These are phyloP conservation scores for Drosophila cognata DNA, from an alignment of 2,888 invertebrate genomes.

Conservation along the genomic window DNA sequence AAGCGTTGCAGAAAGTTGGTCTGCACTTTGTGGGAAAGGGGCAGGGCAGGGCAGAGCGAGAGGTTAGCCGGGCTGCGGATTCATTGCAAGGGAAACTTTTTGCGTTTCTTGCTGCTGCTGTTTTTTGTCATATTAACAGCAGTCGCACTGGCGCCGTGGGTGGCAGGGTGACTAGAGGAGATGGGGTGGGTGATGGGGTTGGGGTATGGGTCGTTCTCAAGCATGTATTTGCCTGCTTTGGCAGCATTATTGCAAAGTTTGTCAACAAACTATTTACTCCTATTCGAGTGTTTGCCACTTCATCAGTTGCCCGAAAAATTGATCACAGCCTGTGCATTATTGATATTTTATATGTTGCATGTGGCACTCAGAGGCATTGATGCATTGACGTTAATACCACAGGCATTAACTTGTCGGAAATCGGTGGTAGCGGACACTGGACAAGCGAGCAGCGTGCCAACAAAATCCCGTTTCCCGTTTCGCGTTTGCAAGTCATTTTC, in stretches of 20 bases:
- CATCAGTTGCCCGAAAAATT: conserved; percentile 46
- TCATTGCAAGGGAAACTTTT: conserved; percentile 64
- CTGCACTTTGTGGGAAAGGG: conserved; percentile 54
- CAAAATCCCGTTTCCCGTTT: background rate
- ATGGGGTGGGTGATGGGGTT: background rate
- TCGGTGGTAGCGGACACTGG: conserved; percentile 6
- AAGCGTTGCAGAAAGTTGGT: conserved; percentile 79
- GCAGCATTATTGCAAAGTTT: conserved; percentile 34
- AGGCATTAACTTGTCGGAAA: conserved; percentile 34
- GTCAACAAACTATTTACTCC: conserved; percentile 46
- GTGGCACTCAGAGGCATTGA: conserved; percentile 30
- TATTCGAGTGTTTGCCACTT: conserved; percentile 46
- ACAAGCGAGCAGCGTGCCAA: background rate
- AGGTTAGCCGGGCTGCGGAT: background rate
- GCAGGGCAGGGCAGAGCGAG: conserved; percentile 1
- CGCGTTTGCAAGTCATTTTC: conserved; percentile 30
- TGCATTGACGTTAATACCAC: conserved; percentile 41
- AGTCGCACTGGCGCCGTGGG: conserved; percentile 43
- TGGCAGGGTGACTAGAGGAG: background rate
- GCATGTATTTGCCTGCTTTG: conserved; percentile 61
- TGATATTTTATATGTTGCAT: conserved; percentile 55
- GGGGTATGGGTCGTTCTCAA: conserved; percentile 37
- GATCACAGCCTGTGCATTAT: conserved; percentile 33
- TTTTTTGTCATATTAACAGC: conserved; percentile 79
- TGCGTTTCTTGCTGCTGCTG: conserved; percentile 53